Base-by-base conservation (phyloP, 2,797 vertebrate species). In the Octomys mimax region DNA sequence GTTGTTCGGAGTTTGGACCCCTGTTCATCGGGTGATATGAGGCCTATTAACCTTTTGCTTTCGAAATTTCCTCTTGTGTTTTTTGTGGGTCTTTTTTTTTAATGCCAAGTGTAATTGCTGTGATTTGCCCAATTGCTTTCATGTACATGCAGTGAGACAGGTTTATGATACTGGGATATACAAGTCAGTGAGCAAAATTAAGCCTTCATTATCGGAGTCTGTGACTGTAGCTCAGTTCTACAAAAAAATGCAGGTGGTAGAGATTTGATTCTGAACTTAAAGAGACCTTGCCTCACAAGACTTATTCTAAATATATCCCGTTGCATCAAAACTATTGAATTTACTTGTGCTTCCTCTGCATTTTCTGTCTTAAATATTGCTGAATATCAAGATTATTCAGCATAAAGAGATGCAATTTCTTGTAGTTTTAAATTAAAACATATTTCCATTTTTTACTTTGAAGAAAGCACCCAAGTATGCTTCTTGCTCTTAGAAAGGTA, bases 291-390 rank as follows among this genome's bases (percentile, higher is more conserved):
- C 91, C 0, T 4, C 59, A 39, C 0, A 97, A 96, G 94, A 70
- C 85, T 5, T 86, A 61, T 83, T 97, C 96, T 97, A 98, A 98
- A 98, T 98, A 98, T 98, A 98, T 96, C 93, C 89, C 22, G 26
- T 2, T 61, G 95, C 95, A 98, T 98, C 97, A 96, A 98, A 97
- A 89, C 96, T 36, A 94, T 95, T 24, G 92, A 96, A 96, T 6
- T 6, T 90, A 88, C 92, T 98, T 96, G 90, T 97, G 97, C 94
- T 98, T 96, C 95, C 94, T 97, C 95, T 89, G 97, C 97, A 95
- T 49, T 96, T 97, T 91, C 95, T 97, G 96, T 97, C 94, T 89
- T 92, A 84, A 84, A 71, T 96, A 95, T 82, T 98, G 97, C 97
- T 98, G 97, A 98, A 89, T 96, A 96, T 93, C 89, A 79, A 78